Percentiles rank a stretch among this genome's conserved stretches.
Evolutionary conservation across 1,140 invertebrate species (phyloP).

Genomic region (Oppia nitens): DNA sequence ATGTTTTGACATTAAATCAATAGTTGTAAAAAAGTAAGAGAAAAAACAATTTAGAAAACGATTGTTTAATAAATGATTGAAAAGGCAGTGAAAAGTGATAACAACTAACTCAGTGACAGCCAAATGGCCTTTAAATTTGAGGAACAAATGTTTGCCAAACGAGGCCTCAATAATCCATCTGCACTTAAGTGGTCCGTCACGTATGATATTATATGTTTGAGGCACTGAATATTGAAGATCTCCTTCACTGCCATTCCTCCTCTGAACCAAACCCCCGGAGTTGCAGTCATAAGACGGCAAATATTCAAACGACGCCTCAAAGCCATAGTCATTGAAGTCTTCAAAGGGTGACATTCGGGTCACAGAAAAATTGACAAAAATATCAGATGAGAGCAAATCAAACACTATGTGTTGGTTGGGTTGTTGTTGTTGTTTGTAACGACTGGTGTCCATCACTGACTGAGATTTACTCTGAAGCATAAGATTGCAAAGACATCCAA

Average conservation of each 20-base stretch:
- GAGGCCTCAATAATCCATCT: constrained; percentile 20
- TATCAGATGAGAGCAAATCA: constrained; percentile 50
- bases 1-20: background rate
- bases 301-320: constrained; percentile 66
- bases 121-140: constrained; percentile 20
- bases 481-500: background rate
- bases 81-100: background rate
- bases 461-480: background rate
- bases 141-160: constrained; percentile 20
- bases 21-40: background rate
- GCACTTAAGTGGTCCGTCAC: constrained; percentile 15
- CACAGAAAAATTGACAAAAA: constrained; percentile 62
- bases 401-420: constrained; percentile 45
- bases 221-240: constrained; percentile 15
- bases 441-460: background rate
- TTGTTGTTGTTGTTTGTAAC: background rate
- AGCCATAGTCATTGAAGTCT: constrained; percentile 61
- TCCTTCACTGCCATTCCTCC: constrained; percentile 19
- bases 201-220: background rate
- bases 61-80: background rate
- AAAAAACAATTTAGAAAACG: background rate
- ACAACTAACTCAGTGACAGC: background rate
- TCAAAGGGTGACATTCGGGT: constrained; percentile 60
- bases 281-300: constrained; percentile 35
- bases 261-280: constrained; percentile 17